Conservation (phyloP, 2,797 vertebrate species). For the Peromyscus melanophrys region DNA sequence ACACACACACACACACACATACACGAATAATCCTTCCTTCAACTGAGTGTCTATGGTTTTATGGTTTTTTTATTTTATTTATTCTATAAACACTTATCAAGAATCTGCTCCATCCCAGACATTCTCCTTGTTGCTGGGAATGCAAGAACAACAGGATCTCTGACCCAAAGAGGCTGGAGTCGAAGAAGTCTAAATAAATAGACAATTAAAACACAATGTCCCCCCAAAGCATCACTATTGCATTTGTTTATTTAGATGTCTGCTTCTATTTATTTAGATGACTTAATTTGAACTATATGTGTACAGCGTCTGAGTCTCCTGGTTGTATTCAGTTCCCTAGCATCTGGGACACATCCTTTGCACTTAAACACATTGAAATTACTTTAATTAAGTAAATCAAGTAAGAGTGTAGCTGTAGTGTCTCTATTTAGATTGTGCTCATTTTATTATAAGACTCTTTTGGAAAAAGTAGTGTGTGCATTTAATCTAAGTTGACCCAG, state of each 20-base stretch:
- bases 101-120: conserved; percentile 6
- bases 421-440: not conserved
- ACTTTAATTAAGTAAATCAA: conserved; percentile 26
- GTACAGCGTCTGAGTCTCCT: not conserved
- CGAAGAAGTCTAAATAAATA: conserved; percentile 25
- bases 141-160: not conserved
- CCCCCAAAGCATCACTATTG: not conserved
- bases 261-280: conserved; percentile 63
- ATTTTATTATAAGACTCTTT: conserved; percentile 53
- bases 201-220: conserved; percentile 20
- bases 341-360: not conserved
- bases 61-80: not conserved
- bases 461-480: not conserved
- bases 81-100: conserved; percentile 60
- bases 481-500: not conserved
- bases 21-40: not conserved
- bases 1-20: conserved; percentile 9
- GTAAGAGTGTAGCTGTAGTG: not conserved
- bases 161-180: not conserved
- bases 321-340: not conserved
- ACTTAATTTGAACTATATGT: conserved; percentile 54
- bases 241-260: conserved; percentile 54
- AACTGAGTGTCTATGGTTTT: not conserved
- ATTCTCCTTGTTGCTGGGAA: conserved; percentile 35
- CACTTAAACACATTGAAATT: conserved; percentile 37